phyloP scores from a whole-genome alignment of 2,113 vertebrate genomes.

The Epinephelus cyanopodus region DNA sequence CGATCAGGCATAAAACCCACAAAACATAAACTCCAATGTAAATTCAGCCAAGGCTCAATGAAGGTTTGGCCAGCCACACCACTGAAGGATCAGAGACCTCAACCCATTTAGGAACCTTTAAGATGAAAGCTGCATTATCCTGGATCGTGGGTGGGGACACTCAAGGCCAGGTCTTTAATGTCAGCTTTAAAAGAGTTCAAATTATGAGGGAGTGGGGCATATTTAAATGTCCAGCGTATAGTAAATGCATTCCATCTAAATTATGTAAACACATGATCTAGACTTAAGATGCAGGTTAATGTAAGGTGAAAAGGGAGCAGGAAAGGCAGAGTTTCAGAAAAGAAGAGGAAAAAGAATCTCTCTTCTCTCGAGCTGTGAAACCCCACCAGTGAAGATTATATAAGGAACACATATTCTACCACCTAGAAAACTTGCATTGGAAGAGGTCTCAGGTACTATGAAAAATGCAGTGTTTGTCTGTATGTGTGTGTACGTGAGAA shows the following conservation, averaged over 20 bases:
- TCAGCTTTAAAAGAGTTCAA: not conserved
- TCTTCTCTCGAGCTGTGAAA: not conserved
- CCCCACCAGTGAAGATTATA: not conserved
- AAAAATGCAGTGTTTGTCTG: not conserved
- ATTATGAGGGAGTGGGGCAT: not conserved
- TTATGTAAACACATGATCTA: not conserved
- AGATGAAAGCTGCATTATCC: not conserved
- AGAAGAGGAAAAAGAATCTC: not conserved
- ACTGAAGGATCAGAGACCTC: not conserved
- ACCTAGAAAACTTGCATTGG: not conserved
- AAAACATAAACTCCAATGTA: not conserved
- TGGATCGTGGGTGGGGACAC: not conserved
- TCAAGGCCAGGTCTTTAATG: not conserved
- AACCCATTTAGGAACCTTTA: not conserved
- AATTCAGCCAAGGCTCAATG: not conserved
- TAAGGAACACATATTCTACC: not conserved
- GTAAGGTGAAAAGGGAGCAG: not conserved
- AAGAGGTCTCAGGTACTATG: not conserved
- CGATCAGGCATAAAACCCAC: not conserved
- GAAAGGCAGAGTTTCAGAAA: not conserved
- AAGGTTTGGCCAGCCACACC: not conserved
- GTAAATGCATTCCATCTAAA: not conserved
- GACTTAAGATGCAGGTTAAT: slow-evolving; percentile 7
- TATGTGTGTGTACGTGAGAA: not conserved
- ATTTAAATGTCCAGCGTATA: not conserved